phyloP scores from a whole-genome alignment of 2,888 invertebrate genomes.

The Platynereis dumerilii region DNA sequence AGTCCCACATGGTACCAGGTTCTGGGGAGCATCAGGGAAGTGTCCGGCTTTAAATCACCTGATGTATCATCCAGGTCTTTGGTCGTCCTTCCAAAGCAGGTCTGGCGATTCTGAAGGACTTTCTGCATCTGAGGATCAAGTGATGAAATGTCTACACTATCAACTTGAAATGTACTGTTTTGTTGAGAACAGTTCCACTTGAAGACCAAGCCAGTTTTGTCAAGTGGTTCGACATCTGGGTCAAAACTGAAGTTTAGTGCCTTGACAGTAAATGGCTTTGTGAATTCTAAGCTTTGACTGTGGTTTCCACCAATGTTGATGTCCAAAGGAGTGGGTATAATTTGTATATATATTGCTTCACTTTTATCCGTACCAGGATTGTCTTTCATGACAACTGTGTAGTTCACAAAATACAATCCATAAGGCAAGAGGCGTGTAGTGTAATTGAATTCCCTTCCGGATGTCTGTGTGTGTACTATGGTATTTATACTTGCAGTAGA shows the following conservation, averaged over 20 bases:
- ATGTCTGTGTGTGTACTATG: background rate
- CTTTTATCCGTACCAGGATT: background rate
- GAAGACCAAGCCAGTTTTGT: background rate
- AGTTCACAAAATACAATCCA: background rate
- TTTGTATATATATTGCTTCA: background rate
- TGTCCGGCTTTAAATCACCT: background rate
- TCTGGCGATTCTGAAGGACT: background rate
- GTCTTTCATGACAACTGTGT: background rate
- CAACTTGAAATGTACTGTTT: background rate
- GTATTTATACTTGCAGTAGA: background rate
- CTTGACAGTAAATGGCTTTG: background rate
- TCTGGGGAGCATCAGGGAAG: background rate
- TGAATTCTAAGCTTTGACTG: background rate
- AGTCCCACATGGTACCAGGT: constrained; percentile 2
- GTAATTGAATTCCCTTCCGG: background rate
- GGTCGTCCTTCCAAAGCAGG: background rate
- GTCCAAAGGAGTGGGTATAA: background rate
- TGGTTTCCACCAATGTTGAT: background rate
- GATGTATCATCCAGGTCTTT: background rate
- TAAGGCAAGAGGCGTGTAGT: background rate
- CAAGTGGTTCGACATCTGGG: background rate
- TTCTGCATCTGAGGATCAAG: background rate
- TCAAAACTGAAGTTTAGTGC: background rate
- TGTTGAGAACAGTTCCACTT: background rate
- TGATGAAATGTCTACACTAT: background rate